Base-by-base conservation (phyloP, 2,797 vertebrate species). In the Gallinago solitaria region DNA sequence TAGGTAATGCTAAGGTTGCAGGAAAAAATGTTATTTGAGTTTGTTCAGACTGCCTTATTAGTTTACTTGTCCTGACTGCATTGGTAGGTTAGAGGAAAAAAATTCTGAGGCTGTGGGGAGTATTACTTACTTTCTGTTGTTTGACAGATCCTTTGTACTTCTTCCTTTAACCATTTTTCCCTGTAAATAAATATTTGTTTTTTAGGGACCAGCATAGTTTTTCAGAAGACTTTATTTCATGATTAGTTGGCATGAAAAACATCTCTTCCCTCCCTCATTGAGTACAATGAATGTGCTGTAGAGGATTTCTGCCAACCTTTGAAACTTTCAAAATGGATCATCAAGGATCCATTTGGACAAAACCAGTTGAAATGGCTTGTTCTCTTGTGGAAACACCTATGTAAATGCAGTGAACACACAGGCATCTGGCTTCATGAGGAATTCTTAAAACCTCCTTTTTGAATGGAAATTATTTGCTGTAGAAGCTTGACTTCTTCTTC, bases 1-100 rank as follows among this genome's bases (percentile, higher is more conserved):
- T 73, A 89, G 43, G 48, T 91, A 92, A 89, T 48, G 51, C 21
- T 84, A 91, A 79, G 32, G 71, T 71, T 95, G 64, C 71, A 91
- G 76, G 41, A 85, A 86, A 48, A 77, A 57, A 30, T 21, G 8
- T 71, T 87, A 61, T 89, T 87, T 84, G 28, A 84, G 14, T 78
- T 91, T 94, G 7, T 75, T 90, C 39, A 45, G 39, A 50, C 25
- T 75, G n/a, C 14, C 18, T 86, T 92, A 77, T 80, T 86, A 64
- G 27, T 87, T 96, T 80, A 39, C 51, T 93, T 67, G 35, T 74
- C 48, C 65, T 87, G 23, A 64, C 85, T 60, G 7, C 28, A 64
- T 6, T 85, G 43, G 14, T 60, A 67, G 35, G 11, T 70, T 33
- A 54, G 30, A 79, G 12, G n/a, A 25, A 80, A 95, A 75, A 25